A percentile compares a stretch with the other conserved stretches of the same genome.
Conservation (phyloP, 1,140 invertebrate species). For the Drosophila miranda region DNA sequence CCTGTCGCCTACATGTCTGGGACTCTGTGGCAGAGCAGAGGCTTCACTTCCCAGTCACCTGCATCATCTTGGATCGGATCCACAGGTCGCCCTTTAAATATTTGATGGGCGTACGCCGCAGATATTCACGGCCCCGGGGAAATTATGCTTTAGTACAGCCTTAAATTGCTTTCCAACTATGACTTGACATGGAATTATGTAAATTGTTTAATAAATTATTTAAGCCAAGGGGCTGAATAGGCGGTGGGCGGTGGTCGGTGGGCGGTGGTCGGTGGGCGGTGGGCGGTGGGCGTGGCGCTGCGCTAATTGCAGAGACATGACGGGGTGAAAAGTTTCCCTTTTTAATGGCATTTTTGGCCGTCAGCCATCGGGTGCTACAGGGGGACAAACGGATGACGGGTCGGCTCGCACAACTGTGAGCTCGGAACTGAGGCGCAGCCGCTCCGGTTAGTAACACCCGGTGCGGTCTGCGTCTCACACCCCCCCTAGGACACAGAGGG, state of each 20-base stretch:
- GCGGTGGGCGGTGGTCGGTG: no score
- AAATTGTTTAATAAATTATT: slow-evolving; percentile 73
- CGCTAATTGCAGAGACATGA: slow-evolving; percentile 65
- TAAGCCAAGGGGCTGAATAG: not conserved
- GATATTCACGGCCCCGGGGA: slow-evolving; percentile 63
- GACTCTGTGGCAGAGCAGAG: not conserved
- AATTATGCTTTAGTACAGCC: slow-evolving; percentile 58
- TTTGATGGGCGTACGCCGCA: slow-evolving; percentile 66
- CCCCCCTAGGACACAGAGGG: no score
- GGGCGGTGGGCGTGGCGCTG: slow-evolving; percentile 33
- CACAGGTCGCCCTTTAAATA: slow-evolving; percentile 64
- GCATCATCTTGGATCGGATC: slow-evolving; percentile 34
- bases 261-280: no score
- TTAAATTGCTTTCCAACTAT: slow-evolving; percentile 68
- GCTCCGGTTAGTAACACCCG: no score
- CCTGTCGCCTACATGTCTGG: slow-evolving; percentile 23
- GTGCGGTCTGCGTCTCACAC: no score
- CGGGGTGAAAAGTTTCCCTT: slow-evolving; percentile 37
- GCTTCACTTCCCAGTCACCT: slow-evolving; percentile 23
- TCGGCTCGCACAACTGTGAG: no score
- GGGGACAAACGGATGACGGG: no score
- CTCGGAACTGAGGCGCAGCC: no score
- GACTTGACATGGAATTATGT: slow-evolving; percentile 52
- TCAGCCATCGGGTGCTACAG: no score
- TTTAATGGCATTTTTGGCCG: no score